phyloP scores from a whole-genome alignment of 2,113 vertebrate species.

The Embiotoca jacksoni region DNA sequence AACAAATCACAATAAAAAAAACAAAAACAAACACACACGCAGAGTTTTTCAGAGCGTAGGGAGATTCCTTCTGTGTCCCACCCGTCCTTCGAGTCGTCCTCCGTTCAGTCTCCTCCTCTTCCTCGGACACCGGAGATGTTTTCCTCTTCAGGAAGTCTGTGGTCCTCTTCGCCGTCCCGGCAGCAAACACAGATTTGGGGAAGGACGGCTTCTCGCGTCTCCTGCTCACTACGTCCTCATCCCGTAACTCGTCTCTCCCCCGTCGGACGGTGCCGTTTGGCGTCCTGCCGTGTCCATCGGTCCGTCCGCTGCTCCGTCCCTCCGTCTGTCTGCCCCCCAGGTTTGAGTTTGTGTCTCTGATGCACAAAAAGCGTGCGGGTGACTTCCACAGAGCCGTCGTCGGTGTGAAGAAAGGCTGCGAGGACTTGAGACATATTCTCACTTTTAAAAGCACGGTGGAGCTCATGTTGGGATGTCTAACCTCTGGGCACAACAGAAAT shows the following conservation, averaged over 20 bases:
- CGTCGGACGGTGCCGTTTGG: not conserved
- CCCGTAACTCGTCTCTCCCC: not conserved
- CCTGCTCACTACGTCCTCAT: constrained; percentile 9
- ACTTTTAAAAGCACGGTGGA: constrained; percentile 56
- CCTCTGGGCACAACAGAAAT: not conserved
- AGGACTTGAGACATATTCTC: constrained; percentile 46
- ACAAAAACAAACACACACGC: too few species aligned
- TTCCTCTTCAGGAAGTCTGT: constrained; percentile 70
- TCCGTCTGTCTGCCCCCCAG: not conserved
- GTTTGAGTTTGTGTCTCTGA: constrained; percentile 32
- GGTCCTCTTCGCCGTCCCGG: constrained; percentile 85
- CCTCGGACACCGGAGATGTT: not conserved
- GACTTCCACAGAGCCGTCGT: constrained; percentile 8
- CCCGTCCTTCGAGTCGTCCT: constrained; percentile 20
- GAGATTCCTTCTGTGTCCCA: not conserved
- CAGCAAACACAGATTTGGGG: constrained; percentile 84
- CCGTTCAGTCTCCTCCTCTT: constrained; percentile 10
- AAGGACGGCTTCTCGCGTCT: constrained; percentile 24
- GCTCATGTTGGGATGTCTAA: constrained; percentile 55
- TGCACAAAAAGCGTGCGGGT: constrained; percentile 50
- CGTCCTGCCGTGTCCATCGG: not conserved
- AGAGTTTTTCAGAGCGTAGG: not conserved
- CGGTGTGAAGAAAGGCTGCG: constrained; percentile 25
- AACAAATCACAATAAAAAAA: too few species aligned
- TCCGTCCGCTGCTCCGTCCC: not conserved